Percentiles rank a stretch among this genome's conserved stretches.
Conservation (phyloP, 1,140 invertebrate genomes). For the Luehdorfia chinensis region DNA sequence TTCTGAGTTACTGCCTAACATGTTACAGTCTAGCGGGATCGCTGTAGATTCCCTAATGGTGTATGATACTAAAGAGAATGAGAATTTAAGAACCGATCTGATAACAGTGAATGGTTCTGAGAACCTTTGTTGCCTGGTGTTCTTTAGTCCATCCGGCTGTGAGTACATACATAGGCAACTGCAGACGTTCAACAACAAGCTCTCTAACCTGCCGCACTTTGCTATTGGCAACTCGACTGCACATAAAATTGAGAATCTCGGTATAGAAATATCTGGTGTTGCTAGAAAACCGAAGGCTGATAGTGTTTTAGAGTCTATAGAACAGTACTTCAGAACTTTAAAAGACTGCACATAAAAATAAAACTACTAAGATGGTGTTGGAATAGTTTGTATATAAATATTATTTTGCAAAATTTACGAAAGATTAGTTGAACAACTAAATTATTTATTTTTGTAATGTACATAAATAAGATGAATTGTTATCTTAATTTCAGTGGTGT, state of each 20-base stretch:
- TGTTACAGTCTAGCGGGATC: constrained; percentile 58
- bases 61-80: constrained; percentile 76
- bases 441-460: not conserved
- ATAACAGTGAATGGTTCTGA: constrained; percentile 46
- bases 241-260: constrained; percentile 63
- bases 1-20: constrained; percentile 69
- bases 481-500: no score
- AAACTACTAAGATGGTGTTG: constrained; percentile 21
- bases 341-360: constrained; percentile 2
- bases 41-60: constrained; percentile 72
- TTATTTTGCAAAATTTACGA: no score
- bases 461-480: no score
- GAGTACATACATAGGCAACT: constrained; percentile 61
- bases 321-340: constrained; percentile 42
- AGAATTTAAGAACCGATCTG: constrained; percentile 65
- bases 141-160: constrained; percentile 78
- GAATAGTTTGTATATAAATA: not conserved
- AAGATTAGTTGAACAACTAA: no score
- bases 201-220: constrained; percentile 55
- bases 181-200: constrained; percentile 58
- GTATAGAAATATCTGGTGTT: constrained; percentile 57
- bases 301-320: constrained; percentile 49
- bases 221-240: constrained; percentile 68
- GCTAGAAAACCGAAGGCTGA: constrained; percentile 50
- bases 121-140: constrained; percentile 71